Conservation (phyloP, 2,888 invertebrate genomes). For the Dasysyrphus tricinctus region DNA sequence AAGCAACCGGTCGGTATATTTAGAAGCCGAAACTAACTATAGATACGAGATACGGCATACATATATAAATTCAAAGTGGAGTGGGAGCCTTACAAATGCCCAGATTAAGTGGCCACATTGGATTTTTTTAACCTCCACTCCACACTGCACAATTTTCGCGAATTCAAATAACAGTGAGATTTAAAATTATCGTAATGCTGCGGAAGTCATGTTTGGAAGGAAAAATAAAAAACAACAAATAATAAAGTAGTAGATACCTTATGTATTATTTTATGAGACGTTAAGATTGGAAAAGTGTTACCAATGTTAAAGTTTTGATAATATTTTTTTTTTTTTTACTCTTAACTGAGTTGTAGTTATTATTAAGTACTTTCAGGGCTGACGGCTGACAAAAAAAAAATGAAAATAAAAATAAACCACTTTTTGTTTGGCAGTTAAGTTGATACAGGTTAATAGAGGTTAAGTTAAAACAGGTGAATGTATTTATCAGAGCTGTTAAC, state of each 20-base stretch:
- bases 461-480: too few species aligned
- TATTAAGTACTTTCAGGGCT: too few species aligned
- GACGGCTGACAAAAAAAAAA: too few species aligned
- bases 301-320: neutral
- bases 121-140: constrained; percentile 23
- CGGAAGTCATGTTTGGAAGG: constrained; percentile 22
- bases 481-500: too few species aligned
- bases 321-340: neutral
- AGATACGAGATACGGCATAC: neutral
- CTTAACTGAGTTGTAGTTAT: too few species aligned
- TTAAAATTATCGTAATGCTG: constrained; percentile 30
- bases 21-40: constrained; percentile 25
- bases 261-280: constrained; percentile 6
- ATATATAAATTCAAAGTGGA: neutral
- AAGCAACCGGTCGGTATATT: constrained; percentile 44
- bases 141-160: constrained; percentile 15
- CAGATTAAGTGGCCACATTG: constrained; percentile 25
- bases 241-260: neutral
- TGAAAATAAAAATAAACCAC: too few species aligned
- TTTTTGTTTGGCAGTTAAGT: too few species aligned
- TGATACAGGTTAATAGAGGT: too few species aligned
- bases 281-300: neutral
- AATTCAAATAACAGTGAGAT: constrained; percentile 31
- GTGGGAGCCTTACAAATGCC: constrained; percentile 38
- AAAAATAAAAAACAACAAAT: neutral